A percentile compares a stretch with the other conserved stretches of the same genome.
These are phyloP conservation scores for Mungos mungo DNA, from an alignment of 2,113 vertebrate genomes.

Conservation along the genomic window DNA sequence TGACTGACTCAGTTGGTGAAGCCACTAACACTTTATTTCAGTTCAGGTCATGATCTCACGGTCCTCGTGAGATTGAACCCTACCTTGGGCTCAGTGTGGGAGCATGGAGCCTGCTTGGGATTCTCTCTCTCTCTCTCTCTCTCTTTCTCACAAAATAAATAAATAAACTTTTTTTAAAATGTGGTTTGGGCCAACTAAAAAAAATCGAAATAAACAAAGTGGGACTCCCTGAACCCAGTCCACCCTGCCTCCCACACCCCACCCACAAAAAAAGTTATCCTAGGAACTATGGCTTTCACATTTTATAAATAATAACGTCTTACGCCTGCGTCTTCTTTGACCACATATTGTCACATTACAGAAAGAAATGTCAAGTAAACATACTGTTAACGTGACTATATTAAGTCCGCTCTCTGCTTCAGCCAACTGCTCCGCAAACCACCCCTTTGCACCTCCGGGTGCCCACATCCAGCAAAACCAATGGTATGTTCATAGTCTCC, in stretches of 20 bases:
- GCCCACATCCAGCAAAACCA: constrained; percentile 76
- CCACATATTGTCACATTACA: constrained; percentile 90
- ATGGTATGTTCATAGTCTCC: constrained; percentile 66
- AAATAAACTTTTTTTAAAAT: background rate
- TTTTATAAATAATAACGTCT: constrained; percentile 92
- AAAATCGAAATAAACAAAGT: constrained; percentile 77
- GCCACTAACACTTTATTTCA: no score
- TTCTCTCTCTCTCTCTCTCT: no score
- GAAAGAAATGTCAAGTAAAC: constrained; percentile 93
- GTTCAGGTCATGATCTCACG: no score
- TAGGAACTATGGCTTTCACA: constrained; percentile 89
- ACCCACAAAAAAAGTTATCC: constrained; percentile 84
- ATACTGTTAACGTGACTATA: constrained; percentile 90
- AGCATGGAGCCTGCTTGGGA: no score
- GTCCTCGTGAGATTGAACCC: no score
- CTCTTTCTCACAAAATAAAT: no score
- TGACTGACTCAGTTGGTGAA: no score
- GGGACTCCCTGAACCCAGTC: constrained; percentile 68
- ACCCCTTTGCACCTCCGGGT: constrained; percentile 80
- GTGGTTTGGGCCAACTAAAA: constrained; percentile 82
- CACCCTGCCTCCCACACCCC: constrained; percentile 79
- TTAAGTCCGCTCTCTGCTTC: constrained; percentile 85
- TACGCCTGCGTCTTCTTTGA: constrained; percentile 86
- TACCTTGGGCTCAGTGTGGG: no score
- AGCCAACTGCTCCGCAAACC: constrained; percentile 79